Evolutionary conservation across 2,113 vertebrate genomes (phyloP), one percentile per base, ranked within the genome.

Genomic region (Notiomystis cincta): DNA sequence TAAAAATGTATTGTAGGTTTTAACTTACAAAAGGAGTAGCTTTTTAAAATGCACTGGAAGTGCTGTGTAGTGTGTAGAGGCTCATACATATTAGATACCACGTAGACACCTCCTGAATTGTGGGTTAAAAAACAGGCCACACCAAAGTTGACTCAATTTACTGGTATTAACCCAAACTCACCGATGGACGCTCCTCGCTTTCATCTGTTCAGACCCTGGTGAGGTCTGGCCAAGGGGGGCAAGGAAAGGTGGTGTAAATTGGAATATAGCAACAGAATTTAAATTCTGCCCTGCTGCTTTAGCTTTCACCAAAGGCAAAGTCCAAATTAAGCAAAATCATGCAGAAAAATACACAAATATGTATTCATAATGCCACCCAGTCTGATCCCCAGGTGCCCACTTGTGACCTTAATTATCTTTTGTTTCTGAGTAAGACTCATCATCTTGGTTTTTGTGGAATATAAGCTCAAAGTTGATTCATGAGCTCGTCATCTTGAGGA

Each of bases 91-190:
- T 96, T 95, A 95, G 96, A 94, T 92, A 77, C 83, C 95, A 83
- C n/a, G 10, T 60, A 88, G 95, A 82, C 82, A 44, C 69, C 86
- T 75, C 76, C 51, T 70, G 48, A 70, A 96, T 75, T 38, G 82
- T 50, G 77, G 88, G 94, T 97, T 98, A 95, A 92, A 97, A 98
- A 95, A 64, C 90, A 96, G 93, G 54, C 77, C 66, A 58, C 66
- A 33, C 40, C 37, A 4, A 76, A 92, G 85, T 75, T 92, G 92
- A 47, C 56, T 92, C 56, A 16, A 48, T 92, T 95, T 67, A 72
- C 64, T 15, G 16, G 33, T 56, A 38, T 95, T 94, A 94, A 97
- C 96, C 93, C 94, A 13, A 78, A 78, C 40, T 56, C 48, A 33
- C 45, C 5, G 5, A 15, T 66, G 65, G 78, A n/a, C 35, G 2